A percentile compares a stretch with the other conserved stretches of the same genome.
phyloP scores from a whole-genome alignment of 2,888 invertebrate species.

The Cephus spinipes region DNA sequence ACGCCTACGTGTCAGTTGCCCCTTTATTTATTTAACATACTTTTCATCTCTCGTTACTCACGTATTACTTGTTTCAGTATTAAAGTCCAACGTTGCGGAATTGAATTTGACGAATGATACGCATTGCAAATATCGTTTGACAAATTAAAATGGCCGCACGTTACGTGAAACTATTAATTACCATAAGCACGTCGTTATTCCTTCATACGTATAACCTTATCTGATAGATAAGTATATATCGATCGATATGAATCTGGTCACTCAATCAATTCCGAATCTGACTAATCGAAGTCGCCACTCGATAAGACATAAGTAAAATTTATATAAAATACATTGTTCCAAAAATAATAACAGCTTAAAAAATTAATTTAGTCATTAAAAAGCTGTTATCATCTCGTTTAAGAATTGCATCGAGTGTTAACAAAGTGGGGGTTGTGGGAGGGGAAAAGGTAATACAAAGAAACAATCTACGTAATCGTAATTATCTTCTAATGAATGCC shows the following conservation, averaged over 20 bases:
- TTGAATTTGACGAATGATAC: not conserved
- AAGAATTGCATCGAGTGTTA: not conserved
- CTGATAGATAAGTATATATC: not conserved
- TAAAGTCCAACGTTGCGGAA: not conserved
- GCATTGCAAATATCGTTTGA: not conserved
- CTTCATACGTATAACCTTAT: no score
- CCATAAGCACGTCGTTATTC: not conserved
- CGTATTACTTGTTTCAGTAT: not conserved
- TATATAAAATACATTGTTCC: not conserved
- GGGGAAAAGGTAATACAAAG: not conserved
- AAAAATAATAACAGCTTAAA: not conserved
- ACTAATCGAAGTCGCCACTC: not conserved
- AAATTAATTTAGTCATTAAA: not conserved
- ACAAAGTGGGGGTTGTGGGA: not conserved
- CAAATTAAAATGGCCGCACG: not conserved
- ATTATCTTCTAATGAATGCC: not conserved
- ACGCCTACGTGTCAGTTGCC: not conserved
- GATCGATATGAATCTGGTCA: not conserved
- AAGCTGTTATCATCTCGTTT: not conserved
- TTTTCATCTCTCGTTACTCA: not conserved
- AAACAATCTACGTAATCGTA: not conserved
- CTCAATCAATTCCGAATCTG: not conserved
- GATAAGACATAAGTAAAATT: not conserved
- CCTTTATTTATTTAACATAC: not conserved
- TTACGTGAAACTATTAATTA: not conserved